Evolutionary conservation across 2,888 invertebrate genomes (phyloP).

Genomic region (Eilema depressum): DNA sequence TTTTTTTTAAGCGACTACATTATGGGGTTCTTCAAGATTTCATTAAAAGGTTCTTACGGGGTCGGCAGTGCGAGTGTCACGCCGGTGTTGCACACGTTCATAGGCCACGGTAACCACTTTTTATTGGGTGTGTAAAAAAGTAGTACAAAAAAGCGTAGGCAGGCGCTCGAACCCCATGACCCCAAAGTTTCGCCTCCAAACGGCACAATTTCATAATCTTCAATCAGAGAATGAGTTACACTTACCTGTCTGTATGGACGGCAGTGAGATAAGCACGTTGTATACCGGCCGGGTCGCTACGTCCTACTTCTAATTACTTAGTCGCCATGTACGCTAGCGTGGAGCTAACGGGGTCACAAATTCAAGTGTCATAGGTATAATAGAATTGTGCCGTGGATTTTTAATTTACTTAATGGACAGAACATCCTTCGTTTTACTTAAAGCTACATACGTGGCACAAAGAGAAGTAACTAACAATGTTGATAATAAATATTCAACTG

Average conservation of each 20-base stretch:
- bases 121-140: too few relatives aligned
- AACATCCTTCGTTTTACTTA: neutral
- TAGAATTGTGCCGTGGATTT: constrained; percentile 13
- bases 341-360: constrained; percentile 22
- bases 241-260: neutral
- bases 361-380: constrained; percentile 18
- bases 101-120: too few relatives aligned
- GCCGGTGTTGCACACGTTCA: too few relatives aligned
- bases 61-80: too few relatives aligned
- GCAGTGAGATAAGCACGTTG: constrained; percentile 11
- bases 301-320: constrained; percentile 27
- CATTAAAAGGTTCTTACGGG: too few relatives aligned
- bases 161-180: too few relatives aligned
- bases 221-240: neutral
- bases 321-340: constrained; percentile 10
- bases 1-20: too few relatives aligned
- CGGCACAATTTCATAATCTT: too few relatives aligned
- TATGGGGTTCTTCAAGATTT: too few relatives aligned
- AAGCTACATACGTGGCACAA: neutral
- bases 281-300: constrained; percentile 5
- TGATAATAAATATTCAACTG: neutral
- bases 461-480: neutral
- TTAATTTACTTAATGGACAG: constrained; percentile 17
- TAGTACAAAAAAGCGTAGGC: too few relatives aligned
- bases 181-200: too few relatives aligned